Conservation (phyloP, 2,113 vertebrate genomes). For the Elephantulus edwardii region DNA sequence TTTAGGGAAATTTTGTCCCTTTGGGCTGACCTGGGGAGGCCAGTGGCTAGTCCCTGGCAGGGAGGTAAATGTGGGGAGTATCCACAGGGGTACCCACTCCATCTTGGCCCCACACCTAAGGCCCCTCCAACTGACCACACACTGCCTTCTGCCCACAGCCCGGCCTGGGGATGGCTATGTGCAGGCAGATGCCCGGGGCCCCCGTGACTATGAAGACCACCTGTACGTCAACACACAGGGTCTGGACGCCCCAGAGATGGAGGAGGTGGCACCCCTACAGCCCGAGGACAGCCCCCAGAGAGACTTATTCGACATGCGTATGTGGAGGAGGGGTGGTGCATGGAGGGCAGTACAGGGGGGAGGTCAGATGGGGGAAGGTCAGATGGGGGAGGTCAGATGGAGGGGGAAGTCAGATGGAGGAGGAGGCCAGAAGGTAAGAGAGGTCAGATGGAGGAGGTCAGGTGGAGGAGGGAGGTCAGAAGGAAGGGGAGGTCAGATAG, state of each 20-base stretch:
- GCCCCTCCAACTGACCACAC: not conserved
- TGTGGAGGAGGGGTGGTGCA: constrained; percentile 58
- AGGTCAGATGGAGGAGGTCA: no score
- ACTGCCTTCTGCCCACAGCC: constrained; percentile 66
- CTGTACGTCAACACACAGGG: constrained; percentile 96
- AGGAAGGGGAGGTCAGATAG: no score
- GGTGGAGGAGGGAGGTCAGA: no score
- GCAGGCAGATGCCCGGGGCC: constrained; percentile 89
- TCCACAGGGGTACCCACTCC: rapidly evolving
- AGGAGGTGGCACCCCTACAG: constrained; percentile 67
- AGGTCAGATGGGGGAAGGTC: not conserved
- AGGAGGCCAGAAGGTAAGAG: no score
- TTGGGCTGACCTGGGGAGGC: not conserved
- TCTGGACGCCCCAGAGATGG: constrained; percentile 80
- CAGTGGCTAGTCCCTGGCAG: constrained; percentile 46
- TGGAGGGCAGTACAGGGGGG: no score
- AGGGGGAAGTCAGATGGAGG: no score
- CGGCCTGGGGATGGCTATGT: constrained; percentile 90
- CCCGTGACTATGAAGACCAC: constrained; percentile 93
- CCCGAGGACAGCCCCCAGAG: constrained; percentile 91
- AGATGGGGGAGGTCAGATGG: no score
- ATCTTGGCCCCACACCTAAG: rapidly evolving
- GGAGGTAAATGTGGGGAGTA: constrained; percentile 83
- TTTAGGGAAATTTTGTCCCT: no score
- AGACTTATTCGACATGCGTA: constrained; percentile 99